These are phyloP conservation scores for Pterocles orientalis DNA, from an alignment of 2,113 vertebrate species.

Conservation along the genomic window DNA sequence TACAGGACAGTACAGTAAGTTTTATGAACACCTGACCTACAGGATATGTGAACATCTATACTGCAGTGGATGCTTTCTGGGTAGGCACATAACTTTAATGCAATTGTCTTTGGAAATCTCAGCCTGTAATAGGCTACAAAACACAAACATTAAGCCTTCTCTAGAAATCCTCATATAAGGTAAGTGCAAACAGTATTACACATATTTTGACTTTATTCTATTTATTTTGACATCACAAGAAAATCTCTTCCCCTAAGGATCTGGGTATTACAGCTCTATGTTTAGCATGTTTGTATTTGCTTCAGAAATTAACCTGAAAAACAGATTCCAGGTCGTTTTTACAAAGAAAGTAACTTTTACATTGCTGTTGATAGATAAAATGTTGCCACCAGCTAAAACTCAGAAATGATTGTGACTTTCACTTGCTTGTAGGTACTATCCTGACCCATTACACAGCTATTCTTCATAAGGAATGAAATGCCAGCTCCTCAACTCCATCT, in stretches of 20 bases:
- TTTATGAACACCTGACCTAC: not conserved
- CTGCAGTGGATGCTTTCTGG: not conserved
- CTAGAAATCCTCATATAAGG: not conserved
- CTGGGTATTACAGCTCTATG: not conserved
- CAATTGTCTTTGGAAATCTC: not conserved
- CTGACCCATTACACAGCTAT: not conserved
- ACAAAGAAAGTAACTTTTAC: not conserved
- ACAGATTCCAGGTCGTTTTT: not conserved
- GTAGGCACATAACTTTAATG: not conserved
- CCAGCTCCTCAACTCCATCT: not conserved
- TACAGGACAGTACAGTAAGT: not conserved
- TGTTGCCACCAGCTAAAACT: not conserved
- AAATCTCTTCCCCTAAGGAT: not conserved
- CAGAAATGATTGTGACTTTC: not conserved
- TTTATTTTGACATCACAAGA: not conserved
- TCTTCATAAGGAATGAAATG: slow-evolving; percentile 1
- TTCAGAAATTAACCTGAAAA: not conserved
- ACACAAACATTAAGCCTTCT: not conserved
- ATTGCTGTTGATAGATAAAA: not conserved
- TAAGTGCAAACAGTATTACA: not conserved
- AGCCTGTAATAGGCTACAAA: not conserved
- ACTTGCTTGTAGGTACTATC: not conserved
- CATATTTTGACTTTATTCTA: not conserved
- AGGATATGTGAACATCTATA: not conserved
- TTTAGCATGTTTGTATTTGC: not conserved